These are phyloP conservation scores for Ennomos erosarius DNA, from an alignment of 2,888 invertebrate genomes.

Conservation along the genomic window DNA sequence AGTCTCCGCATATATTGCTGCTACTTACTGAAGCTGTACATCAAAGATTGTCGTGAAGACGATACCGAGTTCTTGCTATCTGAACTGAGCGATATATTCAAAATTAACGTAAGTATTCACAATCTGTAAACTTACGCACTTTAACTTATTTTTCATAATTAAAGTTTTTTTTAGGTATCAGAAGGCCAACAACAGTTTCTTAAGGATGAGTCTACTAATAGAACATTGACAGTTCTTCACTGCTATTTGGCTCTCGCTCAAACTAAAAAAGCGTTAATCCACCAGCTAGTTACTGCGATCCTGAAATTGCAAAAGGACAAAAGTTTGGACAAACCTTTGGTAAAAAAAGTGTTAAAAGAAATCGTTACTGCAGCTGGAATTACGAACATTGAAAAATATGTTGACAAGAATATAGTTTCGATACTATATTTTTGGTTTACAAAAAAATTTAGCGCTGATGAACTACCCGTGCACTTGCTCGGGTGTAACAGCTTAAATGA, in stretches of 20 bases:
- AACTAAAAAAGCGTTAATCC: slow-evolving; percentile 78
- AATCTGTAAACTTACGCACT: neutral
- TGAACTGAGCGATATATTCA: slow-evolving; percentile 64
- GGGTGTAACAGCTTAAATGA: slow-evolving; percentile 59
- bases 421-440: slow-evolving; percentile 80
- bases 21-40: slow-evolving; percentile 60
- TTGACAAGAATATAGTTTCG: slow-evolving; percentile 74
- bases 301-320: slow-evolving; percentile 82
- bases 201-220: slow-evolving; percentile 85
- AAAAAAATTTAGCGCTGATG: slow-evolving; percentile 60
- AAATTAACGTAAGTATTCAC: slow-evolving; percentile 61
- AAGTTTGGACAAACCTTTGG: slow-evolving; percentile 67
- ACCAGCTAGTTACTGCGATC: slow-evolving; percentile 81
- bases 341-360: slow-evolving; percentile 73
- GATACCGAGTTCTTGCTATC: slow-evolving; percentile 55
- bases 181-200: slow-evolving; percentile 67
- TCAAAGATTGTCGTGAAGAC: slow-evolving; percentile 47
- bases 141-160: no score
- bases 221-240: slow-evolving; percentile 85
- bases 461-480: slow-evolving; percentile 74
- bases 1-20: slow-evolving; percentile 69
- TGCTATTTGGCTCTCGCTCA: slow-evolving; percentile 82
- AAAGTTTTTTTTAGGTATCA: slow-evolving; percentile 59
- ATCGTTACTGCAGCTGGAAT: slow-evolving; percentile 58
- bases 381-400: slow-evolving; percentile 59